Conservation (phyloP, 2,113 vertebrate species). For the Motacilla tschutschensis region DNA sequence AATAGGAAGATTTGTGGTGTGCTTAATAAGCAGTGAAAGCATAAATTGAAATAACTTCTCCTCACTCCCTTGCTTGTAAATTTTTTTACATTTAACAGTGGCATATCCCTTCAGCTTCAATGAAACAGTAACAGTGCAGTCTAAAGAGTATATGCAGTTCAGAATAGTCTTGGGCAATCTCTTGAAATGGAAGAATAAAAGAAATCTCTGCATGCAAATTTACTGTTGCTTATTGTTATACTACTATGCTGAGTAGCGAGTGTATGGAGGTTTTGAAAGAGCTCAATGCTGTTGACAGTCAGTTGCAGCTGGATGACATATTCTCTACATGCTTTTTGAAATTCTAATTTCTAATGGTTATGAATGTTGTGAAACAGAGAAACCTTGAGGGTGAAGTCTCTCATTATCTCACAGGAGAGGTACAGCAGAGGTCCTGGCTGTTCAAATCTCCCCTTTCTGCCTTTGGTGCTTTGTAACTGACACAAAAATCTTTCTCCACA, state of each 20-base stretch:
- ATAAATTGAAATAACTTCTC: neutral
- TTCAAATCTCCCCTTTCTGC: neutral
- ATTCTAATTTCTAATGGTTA: neutral
- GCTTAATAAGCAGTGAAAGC: neutral
- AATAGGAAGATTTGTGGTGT: neutral
- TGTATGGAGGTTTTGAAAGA: neutral
- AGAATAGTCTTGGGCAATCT: neutral
- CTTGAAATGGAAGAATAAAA: neutral
- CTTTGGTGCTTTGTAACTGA: neutral
- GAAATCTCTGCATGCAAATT: neutral
- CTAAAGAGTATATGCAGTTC: neutral
- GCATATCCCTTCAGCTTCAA: neutral
- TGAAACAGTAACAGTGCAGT: neutral
- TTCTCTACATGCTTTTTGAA: neutral
- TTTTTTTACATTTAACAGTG: neutral
- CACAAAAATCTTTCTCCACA: neutral
- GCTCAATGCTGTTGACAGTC: neutral
- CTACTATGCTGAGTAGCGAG: neutral
- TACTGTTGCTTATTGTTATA: neutral
- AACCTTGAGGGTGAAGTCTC: neutral
- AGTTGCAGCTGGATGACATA: neutral
- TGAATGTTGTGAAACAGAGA: neutral
- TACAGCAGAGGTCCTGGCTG: neutral
- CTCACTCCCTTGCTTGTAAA: neutral
- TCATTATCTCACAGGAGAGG: neutral